phyloP scores from a whole-genome alignment of 2,797 vertebrate species.

The Esox lucius region DNA sequence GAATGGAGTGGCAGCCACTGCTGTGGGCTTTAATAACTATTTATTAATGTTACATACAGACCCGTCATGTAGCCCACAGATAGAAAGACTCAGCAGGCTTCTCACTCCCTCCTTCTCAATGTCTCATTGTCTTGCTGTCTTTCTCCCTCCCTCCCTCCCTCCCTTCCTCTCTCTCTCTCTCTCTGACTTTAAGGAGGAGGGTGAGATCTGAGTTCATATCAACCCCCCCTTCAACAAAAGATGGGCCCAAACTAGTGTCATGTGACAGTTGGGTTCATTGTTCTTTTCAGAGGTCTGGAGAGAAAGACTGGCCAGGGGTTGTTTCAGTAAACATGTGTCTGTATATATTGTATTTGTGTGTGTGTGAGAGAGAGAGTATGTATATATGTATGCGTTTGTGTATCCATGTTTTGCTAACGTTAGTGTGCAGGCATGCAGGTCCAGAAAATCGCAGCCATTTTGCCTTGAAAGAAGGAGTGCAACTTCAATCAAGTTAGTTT shows the following conservation, averaged over 20 bases:
- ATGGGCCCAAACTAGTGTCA: constrained; percentile 61
- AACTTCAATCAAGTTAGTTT: constrained; percentile 1
- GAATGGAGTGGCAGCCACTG: constrained; percentile 57
- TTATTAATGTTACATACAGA: constrained; percentile 63
- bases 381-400: constrained; percentile 28
- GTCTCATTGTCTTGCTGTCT: not conserved
- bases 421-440: not conserved
- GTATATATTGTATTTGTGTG: not conserved
- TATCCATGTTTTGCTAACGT: constrained; percentile 1
- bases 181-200: constrained; percentile 11
- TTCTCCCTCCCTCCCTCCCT: not conserved
- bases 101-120: constrained; percentile 15
- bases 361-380: constrained; percentile 30
- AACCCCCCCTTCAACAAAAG: constrained; percentile 57
- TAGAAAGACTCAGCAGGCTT: not conserved
- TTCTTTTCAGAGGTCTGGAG: constrained; percentile 48
- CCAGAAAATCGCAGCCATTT: not conserved
- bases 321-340: constrained; percentile 23
- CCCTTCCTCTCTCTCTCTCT: not conserved
- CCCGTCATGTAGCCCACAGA: constrained; percentile 19
- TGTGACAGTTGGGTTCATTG: constrained; percentile 75
- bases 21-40: constrained; percentile 69
- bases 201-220: constrained; percentile 6
- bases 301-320: constrained; percentile 61
- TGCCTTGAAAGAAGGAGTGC: constrained; percentile 4